Base-by-base conservation (phyloP, 2,888 invertebrate genomes). In the Sepiola atlantica region DNA sequence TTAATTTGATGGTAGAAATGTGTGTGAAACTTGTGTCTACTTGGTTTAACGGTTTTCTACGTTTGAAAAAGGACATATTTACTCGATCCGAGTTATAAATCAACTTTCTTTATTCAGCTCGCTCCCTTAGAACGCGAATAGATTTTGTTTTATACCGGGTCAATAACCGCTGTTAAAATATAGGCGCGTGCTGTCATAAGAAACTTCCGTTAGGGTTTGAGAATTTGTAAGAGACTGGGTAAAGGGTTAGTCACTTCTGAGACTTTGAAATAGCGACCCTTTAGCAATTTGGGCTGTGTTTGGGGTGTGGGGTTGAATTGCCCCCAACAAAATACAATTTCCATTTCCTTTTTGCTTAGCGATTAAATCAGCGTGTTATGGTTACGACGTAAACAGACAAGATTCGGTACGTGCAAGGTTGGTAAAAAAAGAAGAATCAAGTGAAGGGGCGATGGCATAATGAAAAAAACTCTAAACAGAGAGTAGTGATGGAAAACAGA, bases 261-360 rank as follows among this genome's bases (percentile, higher is more conserved):
- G n/a, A 32, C 77, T 16, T 32, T 18, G 21, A 32, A 18, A 16
- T 77, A 77, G n/a, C n/a, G 77, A 18, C n/a, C 32, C 77, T 8
- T 77, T n/a, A n/a, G 77, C 16, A 18, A n/a, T 77, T 77, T 77
- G 3, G 12, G 16, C 77, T n/a, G 77, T 16, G 21, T 20, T 0
- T 12, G 77, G 77, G 77, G 21, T 8, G 2, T 12, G n/a, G n/a
- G n/a, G 10, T 77, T n/a, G n/a, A 3, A 16, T 14, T 77, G 14
- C 10, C n/a, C 77, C n/a, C 32, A n/a, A 16, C 28, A 28, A 77
- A 77, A 77, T 77, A 77, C 28, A 77, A 77, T 14, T 77, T 32
- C n/a, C 77, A n/a, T 77, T 77, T 77, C 77, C n/a, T n/a, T 77
- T 77, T 77, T n/a, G n/a, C n/a, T 77, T 77, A 77, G 16, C n/a